Conservation (phyloP, 2,113 vertebrate genomes). For the mouse (Mus musculus) region GRCm39 chrX:35621501-35622000, state of each 20-base stretch:
- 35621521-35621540: background rate
- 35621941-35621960: constrained; percentile 15
- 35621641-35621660: constrained; percentile 42
- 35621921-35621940: background rate
- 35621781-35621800: constrained; percentile 48
- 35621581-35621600: background rate
- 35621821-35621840: constrained; percentile 2
- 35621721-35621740: background rate
- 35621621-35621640: background rate
- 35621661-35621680: background rate
- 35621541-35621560: background rate
- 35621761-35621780: background rate
- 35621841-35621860: constrained; percentile 23
- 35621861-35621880: background rate
- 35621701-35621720: background rate
- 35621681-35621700: constrained; percentile 27
- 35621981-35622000: background rate
- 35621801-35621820: constrained; percentile 15
- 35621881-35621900: constrained; percentile 47
- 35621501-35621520: constrained; percentile 12
- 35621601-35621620: background rate
- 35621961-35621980: constrained; percentile 34
- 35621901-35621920: background rate
- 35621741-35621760: background rate
- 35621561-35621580: background rate